A percentile compares a stretch with the other conserved stretches of the same genome.
These are phyloP conservation scores for Micrastur ruficollis DNA, from an alignment of 2,797 vertebrate genomes.

Conservation along the genomic window DNA sequence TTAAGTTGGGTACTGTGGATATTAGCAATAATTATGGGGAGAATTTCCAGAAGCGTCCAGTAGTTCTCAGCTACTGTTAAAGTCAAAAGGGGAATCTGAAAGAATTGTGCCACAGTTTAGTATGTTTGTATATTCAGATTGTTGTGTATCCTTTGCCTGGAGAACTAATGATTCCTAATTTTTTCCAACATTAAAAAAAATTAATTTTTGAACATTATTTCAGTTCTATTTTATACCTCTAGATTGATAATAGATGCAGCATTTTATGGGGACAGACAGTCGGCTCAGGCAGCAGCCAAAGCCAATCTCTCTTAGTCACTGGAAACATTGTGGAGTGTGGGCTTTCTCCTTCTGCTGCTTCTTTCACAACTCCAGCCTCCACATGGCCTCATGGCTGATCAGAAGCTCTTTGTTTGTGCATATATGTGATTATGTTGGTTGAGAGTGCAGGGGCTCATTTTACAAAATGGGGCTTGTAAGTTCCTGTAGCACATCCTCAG, in stretches of 20 bases:
- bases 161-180: neutral
- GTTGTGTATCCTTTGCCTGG: neutral
- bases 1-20: neutral
- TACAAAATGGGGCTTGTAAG: neutral
- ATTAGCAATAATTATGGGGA: neutral
- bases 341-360: constrained; percentile 33
- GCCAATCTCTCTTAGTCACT: constrained; percentile 7
- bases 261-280: neutral
- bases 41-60: neutral
- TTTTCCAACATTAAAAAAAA: neutral
- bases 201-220: neutral
- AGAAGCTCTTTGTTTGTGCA: neutral
- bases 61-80: neutral
- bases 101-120: neutral
- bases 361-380: constrained; percentile 51
- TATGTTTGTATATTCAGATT: neutral
- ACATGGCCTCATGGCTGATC: neutral
- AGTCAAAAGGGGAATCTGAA: neutral
- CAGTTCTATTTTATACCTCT: neutral
- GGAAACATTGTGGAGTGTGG: neutral
- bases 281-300: neutral
- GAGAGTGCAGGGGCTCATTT: neutral
- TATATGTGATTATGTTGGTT: neutral
- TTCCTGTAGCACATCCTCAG: neutral
- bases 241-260: neutral